A percentile compares a stretch with the other conserved stretches of the same genome.
Evolutionary conservation across 2,113 vertebrate species (phyloP).

Genomic region (Sceloporus undulatus): DNA sequence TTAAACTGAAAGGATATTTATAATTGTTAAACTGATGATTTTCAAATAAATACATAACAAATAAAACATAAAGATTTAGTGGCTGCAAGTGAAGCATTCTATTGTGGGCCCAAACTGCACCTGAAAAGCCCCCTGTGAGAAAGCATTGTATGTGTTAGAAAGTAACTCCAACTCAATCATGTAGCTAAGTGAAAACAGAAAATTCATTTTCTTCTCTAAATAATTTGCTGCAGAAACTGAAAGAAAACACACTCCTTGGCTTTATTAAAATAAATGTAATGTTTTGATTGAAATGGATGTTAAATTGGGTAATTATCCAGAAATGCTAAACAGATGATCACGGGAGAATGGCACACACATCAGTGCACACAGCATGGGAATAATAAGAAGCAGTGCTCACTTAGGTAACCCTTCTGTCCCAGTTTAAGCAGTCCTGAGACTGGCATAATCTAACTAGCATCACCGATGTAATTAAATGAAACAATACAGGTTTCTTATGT

Average conservation of each 20-base stretch:
- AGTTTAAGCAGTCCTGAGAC: slow-evolving; percentile 46
- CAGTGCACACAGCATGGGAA: not conserved
- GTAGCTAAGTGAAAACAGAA: slow-evolving; percentile 51
- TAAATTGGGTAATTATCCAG: slow-evolving; percentile 64
- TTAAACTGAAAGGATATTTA: not conserved
- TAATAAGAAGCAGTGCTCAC: slow-evolving; percentile 45
- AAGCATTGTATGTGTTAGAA: not conserved
- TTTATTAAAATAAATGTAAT: slow-evolving; percentile 61
- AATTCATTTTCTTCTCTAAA: slow-evolving; percentile 47
- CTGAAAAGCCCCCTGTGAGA: not conserved
- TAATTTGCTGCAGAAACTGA: slow-evolving; percentile 9
- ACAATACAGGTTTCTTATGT: slow-evolving; percentile 62
- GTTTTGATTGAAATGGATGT: slow-evolving; percentile 60
- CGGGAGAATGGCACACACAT: slow-evolving; percentile 42
- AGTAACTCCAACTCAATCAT: slow-evolving; percentile 1
- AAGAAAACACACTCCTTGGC: slow-evolving; percentile 52
- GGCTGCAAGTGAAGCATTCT: too few species aligned
- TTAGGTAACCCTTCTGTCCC: slow-evolving; percentile 18
- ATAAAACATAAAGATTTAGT: not conserved
- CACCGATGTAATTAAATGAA: slow-evolving; percentile 62
- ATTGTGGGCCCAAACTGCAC: too few species aligned
- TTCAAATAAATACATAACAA: not conserved
- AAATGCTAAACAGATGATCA: slow-evolving; percentile 52
- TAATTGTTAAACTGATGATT: not conserved
- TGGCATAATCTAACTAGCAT: slow-evolving; percentile 43